Percentiles rank a stretch among this genome's conserved stretches.
Conservation (phyloP, 2,888 invertebrate genomes). For the Stomorhina lunata region DNA sequence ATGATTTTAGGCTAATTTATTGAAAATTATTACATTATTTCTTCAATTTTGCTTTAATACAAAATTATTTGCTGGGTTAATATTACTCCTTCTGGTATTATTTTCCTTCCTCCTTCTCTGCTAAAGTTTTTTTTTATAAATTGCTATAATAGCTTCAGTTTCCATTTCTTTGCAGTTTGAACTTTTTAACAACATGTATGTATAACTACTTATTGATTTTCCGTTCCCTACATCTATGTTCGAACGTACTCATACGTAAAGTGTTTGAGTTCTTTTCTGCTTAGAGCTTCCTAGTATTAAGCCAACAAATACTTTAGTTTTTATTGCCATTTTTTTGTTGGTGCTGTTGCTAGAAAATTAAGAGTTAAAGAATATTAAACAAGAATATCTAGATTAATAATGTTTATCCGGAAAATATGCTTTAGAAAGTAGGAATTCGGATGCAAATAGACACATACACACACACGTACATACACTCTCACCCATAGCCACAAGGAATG, state of each 20-base stretch:
- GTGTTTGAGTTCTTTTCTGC: background rate
- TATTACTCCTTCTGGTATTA: background rate
- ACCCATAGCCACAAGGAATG: background rate
- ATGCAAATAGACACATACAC: too few relatives aligned
- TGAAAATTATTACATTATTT: too few relatives aligned
- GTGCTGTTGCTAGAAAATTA: background rate
- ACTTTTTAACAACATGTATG: constrained; percentile 13
- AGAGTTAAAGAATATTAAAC: constrained; percentile 15
- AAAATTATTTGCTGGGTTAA: background rate
- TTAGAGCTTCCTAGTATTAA: background rate
- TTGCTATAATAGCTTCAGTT: constrained; percentile 26
- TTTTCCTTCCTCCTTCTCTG: background rate
- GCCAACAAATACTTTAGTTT: background rate
- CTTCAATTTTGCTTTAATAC: background rate
- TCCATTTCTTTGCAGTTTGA: constrained; percentile 34
- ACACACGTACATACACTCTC: too few relatives aligned
- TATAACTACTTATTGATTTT: constrained; percentile 44
- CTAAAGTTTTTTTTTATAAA: constrained; percentile 7
- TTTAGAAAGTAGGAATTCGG: background rate
- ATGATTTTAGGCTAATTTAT: too few relatives aligned
- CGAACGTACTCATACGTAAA: background rate
- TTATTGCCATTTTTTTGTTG: too few relatives aligned
- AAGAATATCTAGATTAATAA: constrained; percentile 20
- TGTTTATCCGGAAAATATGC: constrained; percentile 6
- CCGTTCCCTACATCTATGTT: background rate